phyloP scores from a whole-genome alignment of 2,113 vertebrate species.

The Python bivittatus region DNA sequence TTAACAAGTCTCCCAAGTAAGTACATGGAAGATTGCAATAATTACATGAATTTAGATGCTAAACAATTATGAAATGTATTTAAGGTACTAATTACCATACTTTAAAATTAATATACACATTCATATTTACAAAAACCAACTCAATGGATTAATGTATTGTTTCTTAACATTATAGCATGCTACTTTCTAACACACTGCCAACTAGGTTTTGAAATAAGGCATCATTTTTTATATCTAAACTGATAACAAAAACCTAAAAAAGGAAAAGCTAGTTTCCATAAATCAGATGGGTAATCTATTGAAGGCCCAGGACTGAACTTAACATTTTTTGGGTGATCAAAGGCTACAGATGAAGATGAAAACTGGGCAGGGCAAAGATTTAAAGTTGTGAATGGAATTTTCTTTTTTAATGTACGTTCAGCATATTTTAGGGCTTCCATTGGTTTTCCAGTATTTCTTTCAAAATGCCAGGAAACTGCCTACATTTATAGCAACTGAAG shows the following conservation, averaged over 20 bases:
- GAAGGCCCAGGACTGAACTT: neutral
- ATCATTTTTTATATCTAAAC: neutral
- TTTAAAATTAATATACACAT: neutral
- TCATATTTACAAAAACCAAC: neutral
- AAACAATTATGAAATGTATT: neutral
- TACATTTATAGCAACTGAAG: neutral
- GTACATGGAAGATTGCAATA: neutral
- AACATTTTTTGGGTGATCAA: neutral
- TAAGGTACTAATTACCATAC: neutral
- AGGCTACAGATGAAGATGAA: neutral
- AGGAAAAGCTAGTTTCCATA: neutral
- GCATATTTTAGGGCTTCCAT: neutral
- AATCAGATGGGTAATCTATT: neutral
- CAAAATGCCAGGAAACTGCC: neutral
- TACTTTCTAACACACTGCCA: neutral
- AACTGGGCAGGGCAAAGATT: neutral
- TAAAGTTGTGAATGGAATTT: neutral
- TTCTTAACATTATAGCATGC: neutral
- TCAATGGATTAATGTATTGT: neutral
- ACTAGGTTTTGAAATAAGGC: neutral
- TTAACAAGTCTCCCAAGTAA: neutral
- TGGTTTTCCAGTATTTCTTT: neutral
- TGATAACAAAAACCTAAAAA: neutral
- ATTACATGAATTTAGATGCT: neutral
- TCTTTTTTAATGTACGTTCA: neutral